These are phyloP conservation scores for Sander lucioperca DNA, from an alignment of 2,113 vertebrate genomes.

Conservation along the genomic window DNA sequence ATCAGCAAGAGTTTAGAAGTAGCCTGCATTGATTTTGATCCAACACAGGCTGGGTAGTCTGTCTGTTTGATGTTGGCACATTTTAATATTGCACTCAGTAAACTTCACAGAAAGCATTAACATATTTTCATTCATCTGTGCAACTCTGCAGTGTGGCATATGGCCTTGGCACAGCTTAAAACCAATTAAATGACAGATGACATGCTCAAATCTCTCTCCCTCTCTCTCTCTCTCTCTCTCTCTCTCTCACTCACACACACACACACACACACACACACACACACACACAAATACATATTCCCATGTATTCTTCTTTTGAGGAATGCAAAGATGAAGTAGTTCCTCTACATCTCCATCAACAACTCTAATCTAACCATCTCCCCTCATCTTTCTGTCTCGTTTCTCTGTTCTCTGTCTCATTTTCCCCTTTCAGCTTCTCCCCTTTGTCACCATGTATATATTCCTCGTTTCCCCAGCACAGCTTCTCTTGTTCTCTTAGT, in stretches of 20 bases:
- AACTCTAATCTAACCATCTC: constrained; percentile 16
- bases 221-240: too few species aligned
- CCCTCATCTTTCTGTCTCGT: not conserved
- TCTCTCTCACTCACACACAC: too few species aligned
- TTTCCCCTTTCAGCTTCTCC: not conserved
- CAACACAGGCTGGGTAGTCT: constrained; percentile 6
- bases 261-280: not conserved
- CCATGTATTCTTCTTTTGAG: constrained; percentile 34
- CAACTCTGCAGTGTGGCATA: constrained; percentile 27
- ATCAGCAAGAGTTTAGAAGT: constrained; percentile 4
- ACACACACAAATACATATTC: constrained; percentile 2
- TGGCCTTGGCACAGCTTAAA: constrained; percentile 47
- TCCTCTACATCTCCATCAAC: constrained; percentile 46
- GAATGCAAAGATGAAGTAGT: constrained; percentile 52
- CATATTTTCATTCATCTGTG: constrained; percentile 49
- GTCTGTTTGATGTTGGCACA: constrained; percentile 30
- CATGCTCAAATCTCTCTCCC: constrained; percentile 25
- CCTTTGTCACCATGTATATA: not conserved
- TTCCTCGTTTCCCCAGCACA: not conserved
- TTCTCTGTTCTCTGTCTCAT: not conserved
- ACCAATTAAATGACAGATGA: constrained; percentile 44
- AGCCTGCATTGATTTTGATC: constrained; percentile 8
- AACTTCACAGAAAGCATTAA: constrained; percentile 55
- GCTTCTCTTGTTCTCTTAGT: not conserved
- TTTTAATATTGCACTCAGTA: constrained; percentile 6